A percentile compares a stretch with the other conserved stretches of the same genome.
phyloP scores from a whole-genome alignment of 2,113 vertebrate genomes.

The Scytalopus superciliaris region DNA sequence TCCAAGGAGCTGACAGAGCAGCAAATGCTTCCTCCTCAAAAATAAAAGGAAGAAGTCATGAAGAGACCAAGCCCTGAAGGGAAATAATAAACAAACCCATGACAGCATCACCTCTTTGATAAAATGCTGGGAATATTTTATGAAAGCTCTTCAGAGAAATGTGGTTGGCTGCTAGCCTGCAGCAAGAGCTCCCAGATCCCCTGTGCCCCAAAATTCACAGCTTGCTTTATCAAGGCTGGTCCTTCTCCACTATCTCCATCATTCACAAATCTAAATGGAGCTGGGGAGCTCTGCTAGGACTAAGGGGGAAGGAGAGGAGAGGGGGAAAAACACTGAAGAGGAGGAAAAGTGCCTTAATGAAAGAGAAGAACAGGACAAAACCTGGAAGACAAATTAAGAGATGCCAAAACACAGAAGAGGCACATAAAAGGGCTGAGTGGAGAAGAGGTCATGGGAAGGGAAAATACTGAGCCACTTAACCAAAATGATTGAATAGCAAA shows the following conservation, averaged over 20 bases:
- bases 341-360: background rate
- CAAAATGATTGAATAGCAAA: conserved; percentile 22
- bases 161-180: background rate
- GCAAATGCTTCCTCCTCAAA: conserved; percentile 39
- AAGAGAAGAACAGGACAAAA: conserved; percentile 2
- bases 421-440: background rate
- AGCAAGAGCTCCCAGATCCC: background rate
- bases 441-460: conserved; percentile 39
- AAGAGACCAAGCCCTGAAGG: background rate
- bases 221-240: background rate
- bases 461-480: background rate
- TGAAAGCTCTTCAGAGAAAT: background rate
- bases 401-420: background rate
- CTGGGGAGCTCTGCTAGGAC: background rate
- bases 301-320: rapidly evolving
- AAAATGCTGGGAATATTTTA: background rate
- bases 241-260: background rate
- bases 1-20: background rate
- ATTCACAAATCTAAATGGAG: background rate
- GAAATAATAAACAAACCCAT: conserved; percentile 35
- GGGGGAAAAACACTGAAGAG: background rate
- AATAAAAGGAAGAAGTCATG: conserved; percentile 15
- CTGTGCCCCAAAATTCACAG: background rate
- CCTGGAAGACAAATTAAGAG: conserved; percentile 12
- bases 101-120: conserved; percentile 32